phyloP scores from a whole-genome alignment of 2,797 vertebrate species.

The Mareca penelope region DNA sequence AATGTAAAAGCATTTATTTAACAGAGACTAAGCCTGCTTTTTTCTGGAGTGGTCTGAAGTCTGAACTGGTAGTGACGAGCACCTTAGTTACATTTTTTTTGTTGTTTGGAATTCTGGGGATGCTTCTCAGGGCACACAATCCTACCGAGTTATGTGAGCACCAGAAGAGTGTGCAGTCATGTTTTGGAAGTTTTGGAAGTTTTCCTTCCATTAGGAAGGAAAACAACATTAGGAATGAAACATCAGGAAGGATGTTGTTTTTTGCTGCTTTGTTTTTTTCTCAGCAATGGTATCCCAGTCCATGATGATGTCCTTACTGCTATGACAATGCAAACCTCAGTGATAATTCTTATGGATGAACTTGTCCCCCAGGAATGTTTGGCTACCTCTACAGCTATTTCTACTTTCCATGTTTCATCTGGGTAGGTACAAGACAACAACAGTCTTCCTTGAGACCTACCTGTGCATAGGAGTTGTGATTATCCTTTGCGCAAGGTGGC shows the following conservation, averaged over 20 bases:
- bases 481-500: conserved; percentile 44
- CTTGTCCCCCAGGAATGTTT: not conserved
- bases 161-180: not conserved
- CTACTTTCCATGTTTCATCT: not conserved
- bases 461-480: not conserved
- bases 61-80: not conserved
- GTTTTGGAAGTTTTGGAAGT: too few relatives aligned
- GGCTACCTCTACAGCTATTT: not conserved
- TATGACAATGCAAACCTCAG: not conserved
- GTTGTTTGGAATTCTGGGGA: not conserved
- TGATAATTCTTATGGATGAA: not conserved
- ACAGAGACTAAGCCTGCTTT: not conserved
- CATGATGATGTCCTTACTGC: not conserved
- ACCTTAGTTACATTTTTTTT: not conserved
- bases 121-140: not conserved
- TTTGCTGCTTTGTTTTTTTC: not conserved
- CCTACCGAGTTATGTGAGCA: not conserved
- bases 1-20: not conserved
- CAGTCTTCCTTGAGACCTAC: not conserved
- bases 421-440: not conserved
- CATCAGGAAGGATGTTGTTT: not conserved
- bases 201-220: too few relatives aligned
- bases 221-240: too few relatives aligned
- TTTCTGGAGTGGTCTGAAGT: not conserved
- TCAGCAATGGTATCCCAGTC: accelerated